phyloP scores from a whole-genome alignment of 2,888 invertebrate species.

The Oligia strigilis region DNA sequence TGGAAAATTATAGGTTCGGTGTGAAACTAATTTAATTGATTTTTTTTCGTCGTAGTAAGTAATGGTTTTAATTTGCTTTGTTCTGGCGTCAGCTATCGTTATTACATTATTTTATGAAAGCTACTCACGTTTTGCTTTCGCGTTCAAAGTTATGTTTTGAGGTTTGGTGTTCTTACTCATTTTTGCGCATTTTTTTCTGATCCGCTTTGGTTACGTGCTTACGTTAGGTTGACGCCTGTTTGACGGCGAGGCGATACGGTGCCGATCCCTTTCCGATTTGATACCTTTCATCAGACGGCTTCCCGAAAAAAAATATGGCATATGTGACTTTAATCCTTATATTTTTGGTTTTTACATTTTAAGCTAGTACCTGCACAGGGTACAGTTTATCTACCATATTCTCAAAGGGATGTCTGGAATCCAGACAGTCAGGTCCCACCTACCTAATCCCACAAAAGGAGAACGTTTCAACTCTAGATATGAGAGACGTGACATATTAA shows the following conservation, averaged over 20 bases:
- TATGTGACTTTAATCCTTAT: neutral
- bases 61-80: slow-evolving; percentile 38
- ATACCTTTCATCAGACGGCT: too few species aligned
- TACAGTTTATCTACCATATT: neutral
- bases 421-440: slow-evolving; percentile 6
- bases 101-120: slow-evolving; percentile 5
- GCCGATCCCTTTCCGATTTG: too few species aligned
- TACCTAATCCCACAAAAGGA: slow-evolving; percentile 46
- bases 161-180: too few species aligned
- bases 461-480: slow-evolving; percentile 28
- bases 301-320: too few species aligned
- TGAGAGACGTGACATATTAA: slow-evolving; percentile 39
- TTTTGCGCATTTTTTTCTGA: too few species aligned
- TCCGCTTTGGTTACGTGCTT: too few species aligned
- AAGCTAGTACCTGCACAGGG: neutral
- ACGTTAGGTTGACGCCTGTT: too few species aligned
- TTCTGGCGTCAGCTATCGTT: neutral
- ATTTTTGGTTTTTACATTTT: neutral
- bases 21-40: slow-evolving; percentile 43
- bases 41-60: slow-evolving; percentile 37
- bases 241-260: too few species aligned
- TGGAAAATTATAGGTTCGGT: slow-evolving; percentile 47
- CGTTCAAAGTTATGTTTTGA: too few species aligned
- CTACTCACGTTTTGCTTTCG: too few species aligned
- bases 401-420: slow-evolving; percentile 19